These are phyloP conservation scores for Melopsittacus undulatus DNA, from an alignment of 2,797 vertebrate species.

Conservation along the genomic window DNA sequence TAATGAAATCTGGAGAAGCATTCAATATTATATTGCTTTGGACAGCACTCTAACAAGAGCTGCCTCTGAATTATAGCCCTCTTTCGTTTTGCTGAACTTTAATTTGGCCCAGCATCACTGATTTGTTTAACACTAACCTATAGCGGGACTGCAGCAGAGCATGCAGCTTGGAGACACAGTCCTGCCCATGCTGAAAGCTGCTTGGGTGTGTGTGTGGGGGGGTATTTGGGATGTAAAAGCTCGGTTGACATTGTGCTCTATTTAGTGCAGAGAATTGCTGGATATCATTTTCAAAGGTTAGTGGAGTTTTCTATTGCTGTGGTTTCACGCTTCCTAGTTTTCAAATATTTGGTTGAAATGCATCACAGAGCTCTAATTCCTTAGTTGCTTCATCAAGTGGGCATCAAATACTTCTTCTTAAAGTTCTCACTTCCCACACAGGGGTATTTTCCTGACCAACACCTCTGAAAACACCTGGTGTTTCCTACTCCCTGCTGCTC, in stretches of 20 bases:
- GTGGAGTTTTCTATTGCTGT: not conserved
- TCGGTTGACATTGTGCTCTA: constrained; percentile 8
- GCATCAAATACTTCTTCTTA: not conserved
- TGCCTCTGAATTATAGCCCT: constrained; percentile 42
- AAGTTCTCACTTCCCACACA: not conserved
- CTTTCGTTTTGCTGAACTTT: constrained; percentile 26
- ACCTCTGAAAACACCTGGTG: constrained; percentile 1
- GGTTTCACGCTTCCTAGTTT: constrained; percentile 31
- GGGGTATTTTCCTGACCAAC: not conserved
- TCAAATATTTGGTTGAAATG: constrained; percentile 44
- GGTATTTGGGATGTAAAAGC: not conserved
- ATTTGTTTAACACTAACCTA: not conserved
- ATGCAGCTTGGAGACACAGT: not conserved
- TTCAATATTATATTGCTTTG: constrained; percentile 32
- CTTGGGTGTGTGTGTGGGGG: not conserved
- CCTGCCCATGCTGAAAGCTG: not conserved
- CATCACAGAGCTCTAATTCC: constrained; percentile 30
- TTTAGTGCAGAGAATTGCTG: constrained; percentile 27
- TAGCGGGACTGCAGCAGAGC: not conserved
- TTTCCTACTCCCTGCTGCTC: not conserved
- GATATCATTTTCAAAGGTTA: constrained; percentile 43
- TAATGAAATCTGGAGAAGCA: constrained; percentile 48
- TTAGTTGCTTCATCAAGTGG: not conserved
- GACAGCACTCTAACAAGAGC: constrained; percentile 37
- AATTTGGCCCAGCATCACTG: constrained; percentile 30